These are phyloP conservation scores for Ceratotherium simum DNA, from an alignment of 2,113 vertebrate genomes.

Conservation along the genomic window DNA sequence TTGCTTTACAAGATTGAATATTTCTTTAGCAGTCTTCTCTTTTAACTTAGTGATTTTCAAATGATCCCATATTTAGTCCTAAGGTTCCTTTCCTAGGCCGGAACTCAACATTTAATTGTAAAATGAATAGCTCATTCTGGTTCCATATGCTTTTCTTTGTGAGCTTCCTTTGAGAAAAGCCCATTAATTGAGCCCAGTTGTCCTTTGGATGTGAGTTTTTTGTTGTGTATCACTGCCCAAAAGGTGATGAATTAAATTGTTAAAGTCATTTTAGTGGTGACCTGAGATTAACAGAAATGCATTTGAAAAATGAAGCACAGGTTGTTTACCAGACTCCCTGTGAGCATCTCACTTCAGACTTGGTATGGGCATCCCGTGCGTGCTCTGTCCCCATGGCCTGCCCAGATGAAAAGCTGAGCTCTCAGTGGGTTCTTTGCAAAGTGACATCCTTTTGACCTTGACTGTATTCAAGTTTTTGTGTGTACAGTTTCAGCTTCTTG, in stretches of 20 bases:
- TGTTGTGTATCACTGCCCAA: slow-evolving; percentile 80
- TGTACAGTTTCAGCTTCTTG: not conserved
- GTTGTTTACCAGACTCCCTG: slow-evolving; percentile 51
- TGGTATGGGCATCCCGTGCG: not conserved
- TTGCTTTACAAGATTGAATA: not conserved
- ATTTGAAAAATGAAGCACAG: slow-evolving; percentile 72
- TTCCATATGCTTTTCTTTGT: slow-evolving; percentile 83
- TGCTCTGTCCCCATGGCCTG: not conserved
- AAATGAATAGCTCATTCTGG: slow-evolving; percentile 73
- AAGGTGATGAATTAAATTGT: slow-evolving; percentile 84
- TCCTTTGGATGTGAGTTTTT: slow-evolving; percentile 82
- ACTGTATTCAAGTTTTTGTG: not conserved
- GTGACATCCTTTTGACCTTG: slow-evolving; percentile 64
- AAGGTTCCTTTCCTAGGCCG: not conserved
- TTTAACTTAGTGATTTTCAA: not conserved
- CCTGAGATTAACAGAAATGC: slow-evolving; percentile 75
- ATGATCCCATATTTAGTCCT: not conserved
- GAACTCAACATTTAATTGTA: slow-evolving; percentile 76
- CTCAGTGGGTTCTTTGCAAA: not conserved
- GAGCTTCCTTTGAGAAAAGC: slow-evolving; percentile 82
- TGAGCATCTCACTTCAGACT: slow-evolving; percentile 16
- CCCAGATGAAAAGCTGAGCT: not conserved
- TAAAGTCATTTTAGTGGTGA: slow-evolving; percentile 79
- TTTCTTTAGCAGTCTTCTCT: not conserved
- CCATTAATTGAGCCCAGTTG: slow-evolving; percentile 82